A percentile compares a stretch with the other conserved stretches of the same genome.
These are phyloP conservation scores for Isurus oxyrinchus DNA, from an alignment of 2,113 vertebrate genomes.

Conservation along the genomic window DNA sequence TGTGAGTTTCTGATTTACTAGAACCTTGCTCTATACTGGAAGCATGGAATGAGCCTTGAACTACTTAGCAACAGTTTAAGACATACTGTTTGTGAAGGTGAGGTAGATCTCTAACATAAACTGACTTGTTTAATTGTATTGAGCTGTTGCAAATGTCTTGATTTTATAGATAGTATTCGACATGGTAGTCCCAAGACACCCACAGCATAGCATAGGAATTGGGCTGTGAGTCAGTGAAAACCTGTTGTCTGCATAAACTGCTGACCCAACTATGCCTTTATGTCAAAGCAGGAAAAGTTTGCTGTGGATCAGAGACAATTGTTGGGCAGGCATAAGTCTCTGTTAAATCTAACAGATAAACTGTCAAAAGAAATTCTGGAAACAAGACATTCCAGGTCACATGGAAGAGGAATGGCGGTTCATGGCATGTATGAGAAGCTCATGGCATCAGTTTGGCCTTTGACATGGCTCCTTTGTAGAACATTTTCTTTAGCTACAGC, in stretches of 20 bases:
- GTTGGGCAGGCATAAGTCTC: neutral
- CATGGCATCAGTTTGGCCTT: no score
- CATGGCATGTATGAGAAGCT: no score
- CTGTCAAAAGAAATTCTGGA: neutral
- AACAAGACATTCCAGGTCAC: neutral
- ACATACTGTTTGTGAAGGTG: neutral
- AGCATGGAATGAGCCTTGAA: neutral
- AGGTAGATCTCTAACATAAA: neutral
- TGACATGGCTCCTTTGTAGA: neutral
- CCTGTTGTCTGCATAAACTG: neutral
- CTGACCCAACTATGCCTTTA: neutral
- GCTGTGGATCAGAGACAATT: neutral
- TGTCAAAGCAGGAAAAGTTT: neutral
- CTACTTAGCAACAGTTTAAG: neutral
- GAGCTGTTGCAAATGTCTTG: neutral
- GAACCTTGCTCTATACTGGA: no score
- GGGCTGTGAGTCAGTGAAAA: neutral
- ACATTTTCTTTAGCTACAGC: neutral
- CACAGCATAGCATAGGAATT: neutral
- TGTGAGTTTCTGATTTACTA: neutral
- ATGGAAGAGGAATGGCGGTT: neutral
- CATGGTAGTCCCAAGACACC: neutral
- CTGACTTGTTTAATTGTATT: neutral
- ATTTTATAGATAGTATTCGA: neutral
- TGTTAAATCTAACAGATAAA: neutral